Percentiles rank a stretch among this genome's conserved stretches.
phyloP scores from a whole-genome alignment of 2,797 vertebrate genomes.

The Paguma larvata region DNA sequence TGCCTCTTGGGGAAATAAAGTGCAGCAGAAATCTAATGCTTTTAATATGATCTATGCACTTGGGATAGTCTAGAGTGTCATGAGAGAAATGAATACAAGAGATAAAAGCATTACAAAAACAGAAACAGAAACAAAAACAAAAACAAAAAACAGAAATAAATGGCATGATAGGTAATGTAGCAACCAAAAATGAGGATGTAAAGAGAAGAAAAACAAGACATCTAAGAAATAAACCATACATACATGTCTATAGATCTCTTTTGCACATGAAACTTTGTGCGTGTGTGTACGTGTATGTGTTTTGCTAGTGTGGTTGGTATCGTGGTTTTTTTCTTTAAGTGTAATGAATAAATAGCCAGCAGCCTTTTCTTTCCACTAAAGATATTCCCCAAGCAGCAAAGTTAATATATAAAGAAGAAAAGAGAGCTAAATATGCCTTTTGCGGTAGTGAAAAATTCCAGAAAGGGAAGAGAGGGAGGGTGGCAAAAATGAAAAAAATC shows the following conservation, averaged over 20 bases:
- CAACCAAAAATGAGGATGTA: not conserved
- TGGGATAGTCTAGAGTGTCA: not conserved
- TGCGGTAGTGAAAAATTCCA: not conserved
- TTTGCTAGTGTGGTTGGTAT: not conserved
- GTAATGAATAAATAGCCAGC: not conserved
- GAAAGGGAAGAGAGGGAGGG: not conserved
- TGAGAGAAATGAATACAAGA: not conserved
- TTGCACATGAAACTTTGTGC: not conserved
- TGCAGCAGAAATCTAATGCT: conserved; percentile 67
- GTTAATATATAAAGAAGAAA: conserved; percentile 36
- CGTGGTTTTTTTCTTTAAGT: not conserved
- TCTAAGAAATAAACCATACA: not conserved
- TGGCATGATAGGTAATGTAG: not conserved
- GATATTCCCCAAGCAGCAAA: not conserved
- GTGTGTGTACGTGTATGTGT: not conserved
- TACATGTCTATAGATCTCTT: not conserved
- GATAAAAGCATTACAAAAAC: not conserved
- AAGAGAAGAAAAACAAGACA: not conserved
- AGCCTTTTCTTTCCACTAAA: not conserved
- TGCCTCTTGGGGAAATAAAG: conserved; percentile 78
- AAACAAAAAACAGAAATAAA: not conserved
- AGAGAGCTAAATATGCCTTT: not conserved
- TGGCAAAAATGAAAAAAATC: conserved; percentile 20
- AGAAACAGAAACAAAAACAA: not conserved
- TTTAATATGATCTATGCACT: conserved; percentile 64